Conservation (phyloP, 1,140 invertebrate species). For the Sitobion miscanthi region DNA sequence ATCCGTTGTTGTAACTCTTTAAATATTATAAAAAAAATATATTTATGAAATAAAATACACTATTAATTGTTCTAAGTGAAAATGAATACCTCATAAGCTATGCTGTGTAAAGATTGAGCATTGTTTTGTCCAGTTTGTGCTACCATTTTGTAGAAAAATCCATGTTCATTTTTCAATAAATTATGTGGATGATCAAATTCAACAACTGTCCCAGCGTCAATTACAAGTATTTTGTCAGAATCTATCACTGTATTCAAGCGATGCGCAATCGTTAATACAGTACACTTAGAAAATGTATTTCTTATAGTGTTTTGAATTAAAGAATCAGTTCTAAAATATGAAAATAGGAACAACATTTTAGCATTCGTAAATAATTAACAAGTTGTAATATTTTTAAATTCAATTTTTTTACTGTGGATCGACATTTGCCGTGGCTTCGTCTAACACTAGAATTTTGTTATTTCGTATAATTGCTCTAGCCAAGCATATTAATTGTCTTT, state of each 20-base stretch:
- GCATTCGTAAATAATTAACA: no score
- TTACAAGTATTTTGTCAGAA: no score
- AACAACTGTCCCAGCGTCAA: no score
- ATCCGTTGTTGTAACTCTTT: neutral
- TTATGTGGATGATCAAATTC: no score
- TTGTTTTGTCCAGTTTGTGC: neutral
- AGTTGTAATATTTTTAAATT: neutral
- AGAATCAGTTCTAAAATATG: no score
- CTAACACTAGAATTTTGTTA: neutral
- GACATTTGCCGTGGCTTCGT: neutral
- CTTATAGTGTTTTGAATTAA: no score
- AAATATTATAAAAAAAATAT: neutral
- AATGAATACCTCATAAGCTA: conserved; percentile 58
- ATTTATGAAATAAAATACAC: neutral
- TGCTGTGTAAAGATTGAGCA: neutral
- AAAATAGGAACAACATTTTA: no score
- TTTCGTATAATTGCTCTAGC: conserved; percentile 1
- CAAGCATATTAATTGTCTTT: neutral
- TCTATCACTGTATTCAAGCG: no score
- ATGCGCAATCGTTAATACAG: no score
- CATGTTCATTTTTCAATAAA: no score
- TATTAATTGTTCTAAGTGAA: neutral
- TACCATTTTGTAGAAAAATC: no score
- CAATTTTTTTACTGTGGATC: neutral
- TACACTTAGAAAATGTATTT: no score